Evolutionary conservation across 2,888 invertebrate genomes (phyloP).

Genomic region (Drosophila demipolita): DNA sequence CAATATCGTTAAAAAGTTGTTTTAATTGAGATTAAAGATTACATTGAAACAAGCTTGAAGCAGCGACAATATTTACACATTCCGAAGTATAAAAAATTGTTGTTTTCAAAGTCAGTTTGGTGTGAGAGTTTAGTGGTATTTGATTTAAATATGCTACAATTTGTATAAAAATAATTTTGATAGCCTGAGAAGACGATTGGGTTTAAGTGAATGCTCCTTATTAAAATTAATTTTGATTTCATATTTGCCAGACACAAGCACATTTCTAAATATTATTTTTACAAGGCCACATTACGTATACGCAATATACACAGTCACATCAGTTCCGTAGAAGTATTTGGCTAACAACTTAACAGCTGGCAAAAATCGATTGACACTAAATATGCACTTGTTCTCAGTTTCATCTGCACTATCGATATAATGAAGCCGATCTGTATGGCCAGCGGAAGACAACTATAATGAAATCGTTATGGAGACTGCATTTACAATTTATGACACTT

Average conservation of each 20-base stretch:
- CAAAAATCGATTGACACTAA: background rate
- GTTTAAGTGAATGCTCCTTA: background rate
- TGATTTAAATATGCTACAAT: background rate
- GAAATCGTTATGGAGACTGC: constrained; percentile 15
- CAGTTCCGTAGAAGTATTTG: constrained; percentile 5
- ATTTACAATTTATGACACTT: constrained; percentile 52
- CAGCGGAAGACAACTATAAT: background rate
- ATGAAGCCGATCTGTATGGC: background rate
- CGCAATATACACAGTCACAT: constrained; percentile 21
- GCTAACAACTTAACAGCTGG: constrained; percentile 16
- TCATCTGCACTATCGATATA: constrained; percentile 30
- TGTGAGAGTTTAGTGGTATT: background rate
- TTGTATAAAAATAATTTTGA: background rate
- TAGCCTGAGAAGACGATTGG: background rate
- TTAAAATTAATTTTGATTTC: background rate
- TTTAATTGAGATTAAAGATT: constrained; percentile 26
- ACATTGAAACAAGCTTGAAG: constrained; percentile 21
- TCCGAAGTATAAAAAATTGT: constrained; percentile 17
- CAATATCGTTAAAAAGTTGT: constrained; percentile 17
- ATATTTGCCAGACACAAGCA: background rate
- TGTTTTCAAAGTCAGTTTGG: background rate
- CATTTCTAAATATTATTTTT: background rate
- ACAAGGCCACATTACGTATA: constrained; percentile 13
- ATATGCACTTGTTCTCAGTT: constrained; percentile 9
- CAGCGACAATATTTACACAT: constrained; percentile 12